Percentiles rank a stretch among this genome's conserved stretches.
Evolutionary conservation across 1,140 invertebrate species (phyloP).

Genomic region (Microplitis mediator): DNA sequence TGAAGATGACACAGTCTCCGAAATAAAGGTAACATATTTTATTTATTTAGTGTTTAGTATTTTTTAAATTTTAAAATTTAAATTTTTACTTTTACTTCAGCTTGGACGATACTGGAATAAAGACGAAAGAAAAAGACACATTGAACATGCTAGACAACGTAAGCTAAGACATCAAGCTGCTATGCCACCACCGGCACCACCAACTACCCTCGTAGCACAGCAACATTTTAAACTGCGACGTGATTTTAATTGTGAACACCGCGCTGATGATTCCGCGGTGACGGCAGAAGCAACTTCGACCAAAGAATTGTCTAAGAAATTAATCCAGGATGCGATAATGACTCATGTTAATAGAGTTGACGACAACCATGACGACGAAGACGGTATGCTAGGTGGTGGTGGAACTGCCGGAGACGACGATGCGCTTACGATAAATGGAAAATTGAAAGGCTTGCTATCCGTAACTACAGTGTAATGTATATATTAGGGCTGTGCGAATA

Average conservation of each 20-base stretch:
- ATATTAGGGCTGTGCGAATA: background rate
- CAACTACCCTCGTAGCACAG: conserved; percentile 45
- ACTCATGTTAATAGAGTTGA: conserved; percentile 59
- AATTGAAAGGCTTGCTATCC: conserved; percentile 62
- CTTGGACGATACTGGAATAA: conserved; percentile 81
- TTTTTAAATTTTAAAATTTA: conserved; percentile 1
- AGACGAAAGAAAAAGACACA: conserved; percentile 78
- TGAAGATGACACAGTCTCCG: conserved; percentile 82
- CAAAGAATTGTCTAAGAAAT: background rate
- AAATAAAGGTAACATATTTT: conserved; percentile 68
- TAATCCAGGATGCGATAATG: conserved; percentile 56
- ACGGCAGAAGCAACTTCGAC: conserved; percentile 52
- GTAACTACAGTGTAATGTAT: conserved; percentile 62
- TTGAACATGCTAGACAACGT: conserved; percentile 72
- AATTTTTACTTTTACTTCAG: conserved; percentile 42
- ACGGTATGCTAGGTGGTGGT: too few species aligned
- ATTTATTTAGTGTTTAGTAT: background rate
- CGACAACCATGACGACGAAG: conserved; percentile 40
- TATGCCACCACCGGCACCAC: conserved; percentile 36
- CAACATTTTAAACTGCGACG: conserved; percentile 35
- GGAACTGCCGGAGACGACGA: too few species aligned
- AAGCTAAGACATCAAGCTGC: conserved; percentile 66
- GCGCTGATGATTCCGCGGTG: conserved; percentile 47
- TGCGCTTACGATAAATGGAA: conserved; percentile 45
- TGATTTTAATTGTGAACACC: too few species aligned